Base-by-base conservation (phyloP, 2,888 invertebrate species). In the Caenorhabditis parvicauda region DNA sequence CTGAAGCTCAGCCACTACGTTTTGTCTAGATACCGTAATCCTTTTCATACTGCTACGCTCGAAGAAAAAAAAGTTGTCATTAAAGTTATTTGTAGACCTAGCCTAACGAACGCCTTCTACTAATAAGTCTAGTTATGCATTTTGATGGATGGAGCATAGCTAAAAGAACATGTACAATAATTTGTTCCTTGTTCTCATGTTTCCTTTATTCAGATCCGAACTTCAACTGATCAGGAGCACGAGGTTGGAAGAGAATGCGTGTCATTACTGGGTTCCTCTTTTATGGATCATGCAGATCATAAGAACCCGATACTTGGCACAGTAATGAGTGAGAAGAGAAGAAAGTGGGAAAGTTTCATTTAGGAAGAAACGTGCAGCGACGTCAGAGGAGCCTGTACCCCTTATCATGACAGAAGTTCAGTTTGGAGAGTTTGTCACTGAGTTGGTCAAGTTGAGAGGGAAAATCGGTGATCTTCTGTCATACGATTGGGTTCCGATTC, bases 401-500 rank as follows among this genome's bases (percentile, higher is more conserved):
- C n/a, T n/a, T 39, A 60, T 63, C 6, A 58, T 67, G 59, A 52
- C 46, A 5, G 59, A 63, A 37, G 32, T 60, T 6, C 44, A 51
- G n/a, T 64, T 54, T 21, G 41, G 24, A 32, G 53, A 52, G 41
- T 59, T 60, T 27, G 49, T 67, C 22, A 35, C 17, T 2, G 59
- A 59, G 46, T 49, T 62, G n/a, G 28, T 28, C 24, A 54, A 44
- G 9, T 19, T 59, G 21, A 56, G 67, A n/a, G 54, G 57, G 14
- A 45, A 53, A 39, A 45, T 67, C 4, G 60, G 67, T 2, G 67
- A 70, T 38, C 51, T 70, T 24, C 29, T 67, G 9, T 52, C 63
- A 4, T 70, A 55, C 43, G 70, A 70, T 38, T 70, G 67, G 64
- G 65, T 70, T 0, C 70, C 70, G n/a, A 41, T 67, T n/a, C 70